Evolutionary conservation across 2,113 vertebrate species (phyloP), one percentile per base, ranked within the genome.

Genomic region (Nicator chloris): DNA sequence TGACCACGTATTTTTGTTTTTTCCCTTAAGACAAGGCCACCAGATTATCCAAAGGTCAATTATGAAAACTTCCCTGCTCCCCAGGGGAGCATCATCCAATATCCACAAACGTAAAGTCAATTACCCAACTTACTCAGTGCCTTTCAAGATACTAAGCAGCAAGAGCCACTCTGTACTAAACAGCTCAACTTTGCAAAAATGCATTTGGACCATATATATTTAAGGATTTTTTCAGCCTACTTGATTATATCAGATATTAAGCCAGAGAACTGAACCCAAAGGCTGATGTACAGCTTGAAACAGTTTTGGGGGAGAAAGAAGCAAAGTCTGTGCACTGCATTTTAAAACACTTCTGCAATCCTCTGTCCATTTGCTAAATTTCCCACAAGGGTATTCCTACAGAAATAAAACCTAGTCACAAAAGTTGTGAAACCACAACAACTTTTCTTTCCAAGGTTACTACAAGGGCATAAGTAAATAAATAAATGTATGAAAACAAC

Each of bases 21-120:
- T 40, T 53, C 22, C 71, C 31, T 84, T 56, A 68, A 64, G 65
- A 57, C 35, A 77, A 85, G 15, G 15, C 11, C 37, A 90, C 63
- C 30, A 90, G 54, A 88, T 88, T 70, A 88, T 50, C 47, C 71
- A 90, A n/a, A 45, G 31, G 31, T 92, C 75, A 82, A 35, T 82
- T 91, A 70, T 6, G 15, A 87, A 92, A 82, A 88, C 23, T 31
- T 10, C 15, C 69, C 24, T 77, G 39, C 51, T 51, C 13, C 59
- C 44, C 40, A 39, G n/a, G 6, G 61, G 42, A 89, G 11, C 22
- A 15, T 33, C 79, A 73, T 61, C 27, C 0, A 0, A 82, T 44
- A 73, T 1, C 70, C 11, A 37, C 10, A 9, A 68, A 68, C 2
- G 0, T 53, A 15, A 72, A 63, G 22, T 59, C 28, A 0, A 73